Evolutionary conservation across 2,113 vertebrate genomes (phyloP), one percentile per base, ranked within the genome.

Genomic region (Misgurnus mizolepis): DNA sequence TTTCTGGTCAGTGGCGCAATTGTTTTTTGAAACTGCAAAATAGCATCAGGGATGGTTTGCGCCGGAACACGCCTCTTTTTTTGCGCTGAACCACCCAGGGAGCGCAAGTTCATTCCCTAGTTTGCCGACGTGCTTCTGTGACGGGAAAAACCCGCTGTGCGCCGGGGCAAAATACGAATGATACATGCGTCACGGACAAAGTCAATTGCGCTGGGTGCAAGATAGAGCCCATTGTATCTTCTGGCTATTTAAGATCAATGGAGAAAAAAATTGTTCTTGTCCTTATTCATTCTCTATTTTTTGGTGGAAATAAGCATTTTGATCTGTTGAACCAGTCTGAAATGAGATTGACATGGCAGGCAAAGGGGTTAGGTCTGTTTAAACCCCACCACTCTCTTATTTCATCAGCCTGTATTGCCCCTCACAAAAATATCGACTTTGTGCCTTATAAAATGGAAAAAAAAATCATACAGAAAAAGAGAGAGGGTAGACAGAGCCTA

Each of bases 321-420:
- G 88, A 91, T 90, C 89, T 90, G 84, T 86, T 84, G 85, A 87
- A 86, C 86, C 86, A 81, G 81, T 74, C 83, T 84, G 88, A 92
- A 92, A 93, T 93, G 87, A 92, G 91, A 91, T 91, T 91, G 91
- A 91, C 91, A 92, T 88, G 86, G 76, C 82, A 64, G 70, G 85
- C 86, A 83, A 34, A 76, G 77, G 83, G 87, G 90, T 89, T 88
- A 90, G 85, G 82, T 86, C 88, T 90, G 88, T 90, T 88, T 87
- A 84, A 90, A 90, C 86, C 66, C 79, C 67, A 74, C 81, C 71
- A 84, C 14, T 27, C 60, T 14, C 85, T 77, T 65, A 81, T 83
- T 86, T 89, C 85, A 85, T 76, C 61, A 80, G 78, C 71, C 81
- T 79, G 88, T 88, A 87, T 88, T 89, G 85, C 88, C 90, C 74